These are phyloP conservation scores for Melospiza melodia DNA, from an alignment of 2,113 vertebrate genomes.

Conservation along the genomic window DNA sequence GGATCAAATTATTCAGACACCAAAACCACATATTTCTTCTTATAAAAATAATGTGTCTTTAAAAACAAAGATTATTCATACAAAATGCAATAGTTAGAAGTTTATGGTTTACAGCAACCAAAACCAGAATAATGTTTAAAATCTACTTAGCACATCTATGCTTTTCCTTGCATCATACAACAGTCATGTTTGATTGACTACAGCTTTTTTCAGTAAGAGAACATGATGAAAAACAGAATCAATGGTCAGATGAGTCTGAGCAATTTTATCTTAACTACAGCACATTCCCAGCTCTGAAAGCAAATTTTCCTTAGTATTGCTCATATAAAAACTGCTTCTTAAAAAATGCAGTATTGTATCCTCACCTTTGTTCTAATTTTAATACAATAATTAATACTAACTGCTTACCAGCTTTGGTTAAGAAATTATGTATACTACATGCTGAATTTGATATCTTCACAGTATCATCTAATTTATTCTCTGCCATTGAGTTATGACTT, in stretches of 20 bases:
- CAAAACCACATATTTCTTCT: background rate
- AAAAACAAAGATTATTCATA: background rate
- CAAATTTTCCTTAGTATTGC: background rate
- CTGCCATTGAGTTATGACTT: background rate
- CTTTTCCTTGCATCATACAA: background rate
- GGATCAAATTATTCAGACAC: background rate
- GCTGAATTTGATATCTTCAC: background rate
- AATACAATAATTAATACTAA: constrained; percentile 19
- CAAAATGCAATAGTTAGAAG: background rate
- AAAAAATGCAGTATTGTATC: background rate
- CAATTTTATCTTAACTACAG: constrained; percentile 33
- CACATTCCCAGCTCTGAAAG: constrained; percentile 25
- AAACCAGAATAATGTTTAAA: background rate
- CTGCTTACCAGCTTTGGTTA: constrained; percentile 26
- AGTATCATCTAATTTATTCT: background rate
- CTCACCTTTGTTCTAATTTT: constrained; percentile 21
- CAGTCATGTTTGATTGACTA: background rate
- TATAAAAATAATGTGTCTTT: background rate
- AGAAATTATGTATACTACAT: constrained; percentile 18
- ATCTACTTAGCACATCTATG: background rate
- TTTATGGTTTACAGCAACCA: background rate
- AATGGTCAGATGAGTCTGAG: background rate
- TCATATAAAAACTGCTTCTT: background rate
- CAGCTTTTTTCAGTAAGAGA: constrained; percentile 19
- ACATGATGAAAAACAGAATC: constrained; percentile 20